These are phyloP conservation scores for Drosophila gunungcola DNA, from an alignment of 1,140 invertebrate species.

Conservation along the genomic window DNA sequence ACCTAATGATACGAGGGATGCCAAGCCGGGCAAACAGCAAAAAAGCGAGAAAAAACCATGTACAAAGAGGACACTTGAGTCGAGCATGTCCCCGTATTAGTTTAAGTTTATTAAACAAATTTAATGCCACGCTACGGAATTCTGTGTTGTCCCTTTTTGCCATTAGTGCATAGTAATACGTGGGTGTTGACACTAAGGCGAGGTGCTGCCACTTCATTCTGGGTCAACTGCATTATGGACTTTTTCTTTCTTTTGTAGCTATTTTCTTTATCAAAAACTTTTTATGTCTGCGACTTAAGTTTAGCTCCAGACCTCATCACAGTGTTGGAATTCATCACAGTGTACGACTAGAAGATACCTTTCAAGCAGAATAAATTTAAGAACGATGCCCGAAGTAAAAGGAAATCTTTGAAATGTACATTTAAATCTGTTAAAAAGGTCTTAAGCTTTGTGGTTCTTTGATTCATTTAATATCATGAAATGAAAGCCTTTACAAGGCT, in stretches of 20 bases:
- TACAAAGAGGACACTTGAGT: conserved; percentile 39
- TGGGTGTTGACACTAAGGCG: background rate
- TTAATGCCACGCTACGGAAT: conserved; percentile 63
- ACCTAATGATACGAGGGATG: conserved; percentile 65
- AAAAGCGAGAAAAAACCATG: conserved; percentile 2
- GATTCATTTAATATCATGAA: too few relatives aligned
- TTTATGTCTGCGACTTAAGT: conserved; percentile 19
- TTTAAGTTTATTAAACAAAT: conserved; percentile 75
- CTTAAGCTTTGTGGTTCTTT: too few relatives aligned
- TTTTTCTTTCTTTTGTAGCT: background rate
- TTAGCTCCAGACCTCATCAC: background rate
- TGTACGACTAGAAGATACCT: conserved; percentile 4
- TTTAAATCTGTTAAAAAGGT: too few relatives aligned
- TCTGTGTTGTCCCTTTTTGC: conserved; percentile 17
- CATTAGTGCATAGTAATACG: conserved; percentile 16
- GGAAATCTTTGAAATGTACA: too few relatives aligned
- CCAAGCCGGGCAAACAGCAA: conserved; percentile 27
- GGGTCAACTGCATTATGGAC: conserved; percentile 27
- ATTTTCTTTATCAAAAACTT: conserved; percentile 15
- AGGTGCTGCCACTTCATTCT: conserved; percentile 1
- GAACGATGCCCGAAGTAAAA: too few relatives aligned
- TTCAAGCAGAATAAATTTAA: too few relatives aligned
- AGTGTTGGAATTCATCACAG: background rate
- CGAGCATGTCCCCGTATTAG: conserved; percentile 51
- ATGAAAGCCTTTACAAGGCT: too few relatives aligned